Percentiles rank a stretch among this genome's conserved stretches.
Conservation (phyloP, 2,888 invertebrate genomes). For the Leistus spinibarbis region DNA sequence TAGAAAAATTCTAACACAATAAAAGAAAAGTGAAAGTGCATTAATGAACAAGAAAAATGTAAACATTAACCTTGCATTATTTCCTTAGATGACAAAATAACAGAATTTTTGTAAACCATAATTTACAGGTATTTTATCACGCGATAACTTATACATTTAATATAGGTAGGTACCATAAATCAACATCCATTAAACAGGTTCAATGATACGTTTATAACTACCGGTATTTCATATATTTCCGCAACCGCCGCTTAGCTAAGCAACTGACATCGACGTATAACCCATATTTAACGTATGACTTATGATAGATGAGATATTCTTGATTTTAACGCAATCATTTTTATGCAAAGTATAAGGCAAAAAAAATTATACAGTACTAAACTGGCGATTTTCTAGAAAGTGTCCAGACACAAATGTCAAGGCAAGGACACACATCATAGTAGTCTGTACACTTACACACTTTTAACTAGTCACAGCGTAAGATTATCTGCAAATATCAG, state of each 20-base stretch:
- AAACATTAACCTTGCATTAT: neutral
- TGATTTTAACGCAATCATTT: neutral
- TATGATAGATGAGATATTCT: neutral
- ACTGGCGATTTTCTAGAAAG: slow-evolving; percentile 20
- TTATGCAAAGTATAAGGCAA: neutral
- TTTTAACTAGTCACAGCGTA: no score
- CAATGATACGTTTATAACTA: no score
- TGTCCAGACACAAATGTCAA: slow-evolving; percentile 14
- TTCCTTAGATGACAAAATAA: neutral
- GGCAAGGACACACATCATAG: slow-evolving; percentile 7
- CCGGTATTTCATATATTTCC: neutral
- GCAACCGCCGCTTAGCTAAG: neutral
- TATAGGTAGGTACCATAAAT: no score
- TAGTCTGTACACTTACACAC: neutral
- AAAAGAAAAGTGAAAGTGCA: neutral
- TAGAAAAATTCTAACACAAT: neutral
- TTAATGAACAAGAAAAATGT: neutral
- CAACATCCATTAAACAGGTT: neutral
- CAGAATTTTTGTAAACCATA: neutral
- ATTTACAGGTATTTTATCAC: neutral
- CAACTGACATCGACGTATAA: neutral
- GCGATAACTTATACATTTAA: no score
- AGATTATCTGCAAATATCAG: neutral
- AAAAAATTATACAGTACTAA: slow-evolving; percentile 17
- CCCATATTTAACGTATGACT: neutral